Evolutionary conservation across 2,888 invertebrate genomes (phyloP), one percentile per base, ranked within the genome.

Genomic region (Drosophila affinis): DNA sequence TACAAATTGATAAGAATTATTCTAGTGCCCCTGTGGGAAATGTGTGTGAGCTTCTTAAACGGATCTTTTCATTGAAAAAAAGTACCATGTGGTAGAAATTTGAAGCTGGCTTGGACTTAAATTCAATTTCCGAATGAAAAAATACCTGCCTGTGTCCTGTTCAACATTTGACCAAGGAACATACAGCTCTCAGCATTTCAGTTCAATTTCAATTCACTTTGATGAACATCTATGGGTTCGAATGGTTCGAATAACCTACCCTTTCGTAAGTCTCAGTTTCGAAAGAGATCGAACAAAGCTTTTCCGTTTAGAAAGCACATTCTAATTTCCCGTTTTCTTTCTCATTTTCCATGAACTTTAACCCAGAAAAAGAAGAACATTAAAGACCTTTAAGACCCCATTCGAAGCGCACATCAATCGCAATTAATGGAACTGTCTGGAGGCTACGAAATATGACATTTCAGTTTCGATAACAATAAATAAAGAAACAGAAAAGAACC

Each of bases 1-100:
- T 75, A 67, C n/a, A 60, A 77, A 70, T 67, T 85, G 77, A 79
- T 81, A 82, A 79, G 69, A 73, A 51, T 77, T 64, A 45, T 60
- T 44, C 18, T 32, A 46, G 10, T 27, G 54, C n/a, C 18, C 27
- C 45, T 32, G 39, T 24, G 18, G n/a, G 32, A 65, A 65, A 61
- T 67, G 3, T 21, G 21, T 21, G 21, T 3, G 21, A n/a, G 46
- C 52, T 39, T 51, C 9, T 51, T 24, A 12, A 51, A 29, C 27
- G 45, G n/a, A 24, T 34, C 44, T 46, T 21, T 54, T 24, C 9
- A 44, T 54, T 6, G 3, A 21, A 14, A 12, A 9, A 21, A 34
- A n/a, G 14, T 39, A 14, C 3, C 14, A 39, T 39, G 10, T 3
- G 29, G 5, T 12, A 18, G 24, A 48, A 34, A 9, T 27, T 29